A percentile compares a stretch with the other conserved stretches of the same genome.
phyloP scores from a whole-genome alignment of 2,888 invertebrate species.

The Pristionchus maxplancki region DNA sequence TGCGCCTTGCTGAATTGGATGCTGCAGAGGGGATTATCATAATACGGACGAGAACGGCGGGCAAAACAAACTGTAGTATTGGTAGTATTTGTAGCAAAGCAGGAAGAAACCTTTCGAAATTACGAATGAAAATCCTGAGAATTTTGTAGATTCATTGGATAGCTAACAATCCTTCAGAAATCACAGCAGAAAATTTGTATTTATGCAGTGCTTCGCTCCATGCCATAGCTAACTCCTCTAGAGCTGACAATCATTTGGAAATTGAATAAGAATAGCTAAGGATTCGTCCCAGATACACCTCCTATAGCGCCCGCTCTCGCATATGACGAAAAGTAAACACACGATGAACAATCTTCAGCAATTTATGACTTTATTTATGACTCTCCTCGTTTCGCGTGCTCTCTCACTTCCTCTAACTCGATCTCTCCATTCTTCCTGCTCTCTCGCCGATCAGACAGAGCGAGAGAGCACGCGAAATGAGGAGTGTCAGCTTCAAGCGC shows the following conservation, averaged over 20 bases:
- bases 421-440: not conserved
- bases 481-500: not conserved
- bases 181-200: too few species aligned
- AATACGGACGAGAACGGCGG: not conserved
- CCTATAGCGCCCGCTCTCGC: not conserved
- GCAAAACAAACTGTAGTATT: not conserved
- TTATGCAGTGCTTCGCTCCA: too few species aligned
- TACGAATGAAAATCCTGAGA: not conserved
- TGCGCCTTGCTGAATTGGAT: not conserved
- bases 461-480: not conserved
- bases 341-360: not conserved
- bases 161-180: too few species aligned
- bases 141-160: not conserved
- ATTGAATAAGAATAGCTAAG: too few species aligned
- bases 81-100: not conserved
- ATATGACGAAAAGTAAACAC: constrained; percentile 4
- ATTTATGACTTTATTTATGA: constrained; percentile 24
- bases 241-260: too few species aligned
- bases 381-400: not conserved
- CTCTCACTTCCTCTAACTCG: constrained; percentile 16
- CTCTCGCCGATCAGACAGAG: not conserved
- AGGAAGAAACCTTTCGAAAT: not conserved
- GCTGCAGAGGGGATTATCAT: not conserved
- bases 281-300: not conserved
- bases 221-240: too few species aligned